Evolutionary conservation across 2,888 invertebrate species (phyloP), one percentile per base, ranked within the genome.

Genomic region (Biston stratarius): DNA sequence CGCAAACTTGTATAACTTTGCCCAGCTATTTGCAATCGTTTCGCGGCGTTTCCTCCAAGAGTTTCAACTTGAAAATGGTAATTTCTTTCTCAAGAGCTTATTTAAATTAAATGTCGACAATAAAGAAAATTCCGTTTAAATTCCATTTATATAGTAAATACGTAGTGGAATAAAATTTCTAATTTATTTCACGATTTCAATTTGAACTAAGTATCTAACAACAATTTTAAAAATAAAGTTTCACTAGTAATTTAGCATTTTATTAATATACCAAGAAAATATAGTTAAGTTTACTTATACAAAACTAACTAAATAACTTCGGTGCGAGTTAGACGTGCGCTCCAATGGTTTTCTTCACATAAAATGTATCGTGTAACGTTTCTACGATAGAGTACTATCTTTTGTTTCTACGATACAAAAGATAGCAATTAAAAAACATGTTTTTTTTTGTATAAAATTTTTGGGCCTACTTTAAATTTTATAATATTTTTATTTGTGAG

Each of bases 21-120:
- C 69, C 74, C 71, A 75, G 77, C 76, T 76, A 82, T 82, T 82
- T 80, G 77, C 77, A 79, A 80, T 75, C 79, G 73, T 79, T 83
- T 79, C 73, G 76, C 75, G 76, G 79, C 76, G 71, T 78, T 82
- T 80, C 70, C 77, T 81, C 72, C 67, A 78, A 76, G 77, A 84
- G 79, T 81, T 82, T 76, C 56, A 80, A 81, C 78, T 78, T 76
- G 70, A 69, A 79, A 81, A 81, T 82, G 78, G 77, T 80, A 81
- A 81, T 80, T 82, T 78, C 74, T 78, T 75, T 69, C 75, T 74
- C 74, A 51, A 58, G 67, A 73, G 70, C 70, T 74, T 72, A 73
- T 74, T 75, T 69, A 72, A 75, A 72, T 78, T 73, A 74, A 63
- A 59, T 67, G 71, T 74, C 77, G 69, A 77, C 60, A 53, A 49